Evolutionary conservation across 2,888 invertebrate species (phyloP), one percentile per base, ranked within the genome.

Genomic region (Tridacna crocea): DNA sequence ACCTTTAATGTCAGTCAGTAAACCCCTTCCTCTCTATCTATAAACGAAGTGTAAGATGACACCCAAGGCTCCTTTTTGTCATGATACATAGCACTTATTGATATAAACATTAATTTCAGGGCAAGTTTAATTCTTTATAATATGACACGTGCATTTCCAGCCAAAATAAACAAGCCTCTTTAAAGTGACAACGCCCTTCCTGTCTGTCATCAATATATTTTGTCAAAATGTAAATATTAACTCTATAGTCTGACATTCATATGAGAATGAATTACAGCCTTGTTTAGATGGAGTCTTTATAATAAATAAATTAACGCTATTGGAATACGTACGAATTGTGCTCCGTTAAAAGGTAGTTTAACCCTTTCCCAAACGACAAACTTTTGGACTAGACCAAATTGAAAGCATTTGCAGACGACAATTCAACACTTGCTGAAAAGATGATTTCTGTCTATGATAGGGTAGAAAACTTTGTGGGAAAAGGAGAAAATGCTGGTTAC

Each of bases 291-390:
- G 26, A 48, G 70, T 70, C 70, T n/a, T n/a, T 70, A 51, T 70
- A 70, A 70, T 48, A 70, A 70, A 70, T 70, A 70, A 70, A 70
- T 70, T 70, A 70, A 22, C 70, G 70, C 48, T 48, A 70, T 66
- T 26, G 48, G 48, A 70, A 22, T 24, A 51, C 11, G 70, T 46
- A 70, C n/a, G 68, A 46, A 46, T 68, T 46, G 36, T 36, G 36
- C 8, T 36, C 36, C 8, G 36, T 8, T 2, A 36, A 36, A 36
- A 36, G 36, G 36, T 36, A 8, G 36, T 36, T 36, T 36, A 36
- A 36, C n/a, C n/a, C n/a, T n/a, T n/a, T n/a, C n/a, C n/a, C n/a
- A n/a, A n/a, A n/a, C n/a, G n/a, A n/a, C n/a, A n/a, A n/a, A n/a
- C n/a, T n/a, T n/a, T n/a, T n/a, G n/a, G n/a, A n/a, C n/a, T n/a